Evolutionary conservation across 2,113 vertebrate genomes (phyloP).

Genomic region (Larimichthys crocea): DNA sequence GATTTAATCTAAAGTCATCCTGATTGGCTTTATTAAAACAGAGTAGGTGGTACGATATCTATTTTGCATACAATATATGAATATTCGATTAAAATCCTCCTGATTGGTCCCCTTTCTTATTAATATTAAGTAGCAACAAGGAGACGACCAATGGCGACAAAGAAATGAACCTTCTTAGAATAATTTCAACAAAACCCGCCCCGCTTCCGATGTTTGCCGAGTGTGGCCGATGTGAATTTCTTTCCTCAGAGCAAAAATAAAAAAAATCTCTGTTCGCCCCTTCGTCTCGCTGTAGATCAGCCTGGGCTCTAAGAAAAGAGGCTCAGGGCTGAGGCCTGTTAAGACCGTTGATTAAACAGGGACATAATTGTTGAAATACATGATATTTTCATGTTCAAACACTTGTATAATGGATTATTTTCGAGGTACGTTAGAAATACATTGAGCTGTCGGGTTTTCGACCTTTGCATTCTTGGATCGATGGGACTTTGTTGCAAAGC

Average conservation of each 20-base stretch:
- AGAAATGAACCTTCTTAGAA: slow-evolving; percentile 48
- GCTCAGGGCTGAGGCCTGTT: slow-evolving; percentile 84
- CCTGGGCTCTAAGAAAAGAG: slow-evolving; percentile 86
- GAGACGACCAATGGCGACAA: slow-evolving; percentile 65
- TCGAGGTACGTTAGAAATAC: slow-evolving; percentile 11
- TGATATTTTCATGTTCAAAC: slow-evolving; percentile 35
- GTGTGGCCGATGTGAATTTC: slow-evolving; percentile 80
- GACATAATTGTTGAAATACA: slow-evolving; percentile 43
- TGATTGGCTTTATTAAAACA: slow-evolving; percentile 68
- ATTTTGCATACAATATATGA: slow-evolving; percentile 36
- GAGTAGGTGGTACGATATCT: slow-evolving; percentile 3
- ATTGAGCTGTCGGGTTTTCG: slow-evolving; percentile 15
- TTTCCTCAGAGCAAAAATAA: slow-evolving; percentile 86
- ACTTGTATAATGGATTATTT: slow-evolving; percentile 39
- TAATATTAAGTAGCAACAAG: slow-evolving; percentile 66
- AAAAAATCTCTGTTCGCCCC: slow-evolving; percentile 83
- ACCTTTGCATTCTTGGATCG: slow-evolving; percentile 55
- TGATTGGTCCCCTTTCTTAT: slow-evolving; percentile 67
- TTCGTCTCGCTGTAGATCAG: slow-evolving; percentile 86
- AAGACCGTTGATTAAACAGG: slow-evolving; percentile 50
- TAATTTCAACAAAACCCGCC: slow-evolving; percentile 76
- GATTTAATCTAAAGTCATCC: slow-evolving; percentile 5
- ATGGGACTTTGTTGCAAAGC: slow-evolving; percentile 78
- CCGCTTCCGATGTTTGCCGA: slow-evolving; percentile 84
- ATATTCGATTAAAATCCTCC: slow-evolving; percentile 44